phyloP scores from a whole-genome alignment of 64 coral and sea anemone species.

The Anthopleura sola region DNA sequence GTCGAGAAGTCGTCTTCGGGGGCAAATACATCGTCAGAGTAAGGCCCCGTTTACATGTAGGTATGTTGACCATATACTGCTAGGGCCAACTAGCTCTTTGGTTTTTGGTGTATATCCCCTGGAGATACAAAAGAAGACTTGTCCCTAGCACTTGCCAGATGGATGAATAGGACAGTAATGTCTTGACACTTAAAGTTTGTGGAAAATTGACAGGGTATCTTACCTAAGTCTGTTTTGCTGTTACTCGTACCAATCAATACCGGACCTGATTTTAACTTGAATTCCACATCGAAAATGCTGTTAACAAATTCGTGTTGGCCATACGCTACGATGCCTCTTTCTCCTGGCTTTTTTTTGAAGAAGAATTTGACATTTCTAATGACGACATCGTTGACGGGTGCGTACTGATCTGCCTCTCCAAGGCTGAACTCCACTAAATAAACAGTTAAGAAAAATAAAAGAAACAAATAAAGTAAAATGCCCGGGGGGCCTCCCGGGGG shows the following conservation, averaged over 20 bases:
- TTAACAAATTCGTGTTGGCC: slow-evolving; percentile 2
- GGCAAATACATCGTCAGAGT: too few relatives aligned
- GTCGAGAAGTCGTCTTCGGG: too few relatives aligned
- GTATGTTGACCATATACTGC: too few relatives aligned
- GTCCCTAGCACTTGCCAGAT: too few relatives aligned
- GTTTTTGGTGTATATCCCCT: too few relatives aligned
- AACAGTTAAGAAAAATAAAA: background rate
- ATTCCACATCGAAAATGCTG: background rate
- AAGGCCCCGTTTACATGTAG: too few relatives aligned
- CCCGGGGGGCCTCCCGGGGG: too few relatives aligned
- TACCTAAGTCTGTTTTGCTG: background rate
- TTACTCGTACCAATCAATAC: background rate
- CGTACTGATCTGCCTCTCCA: background rate
- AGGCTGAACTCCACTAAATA: slow-evolving; percentile 15
- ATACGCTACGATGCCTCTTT: slow-evolving; percentile 15
- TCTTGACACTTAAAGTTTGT: too few relatives aligned
- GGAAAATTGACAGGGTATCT: too few relatives aligned
- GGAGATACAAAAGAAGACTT: too few relatives aligned
- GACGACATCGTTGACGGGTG: background rate
- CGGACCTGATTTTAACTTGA: background rate
- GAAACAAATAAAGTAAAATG: background rate
- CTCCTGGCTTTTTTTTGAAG: background rate
- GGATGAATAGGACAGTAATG: too few relatives aligned
- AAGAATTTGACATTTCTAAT: background rate
- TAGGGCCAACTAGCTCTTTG: too few relatives aligned